These are phyloP conservation scores for Molossus alvarezi DNA, from an alignment of 2,797 vertebrate genomes.

Conservation along the genomic window DNA sequence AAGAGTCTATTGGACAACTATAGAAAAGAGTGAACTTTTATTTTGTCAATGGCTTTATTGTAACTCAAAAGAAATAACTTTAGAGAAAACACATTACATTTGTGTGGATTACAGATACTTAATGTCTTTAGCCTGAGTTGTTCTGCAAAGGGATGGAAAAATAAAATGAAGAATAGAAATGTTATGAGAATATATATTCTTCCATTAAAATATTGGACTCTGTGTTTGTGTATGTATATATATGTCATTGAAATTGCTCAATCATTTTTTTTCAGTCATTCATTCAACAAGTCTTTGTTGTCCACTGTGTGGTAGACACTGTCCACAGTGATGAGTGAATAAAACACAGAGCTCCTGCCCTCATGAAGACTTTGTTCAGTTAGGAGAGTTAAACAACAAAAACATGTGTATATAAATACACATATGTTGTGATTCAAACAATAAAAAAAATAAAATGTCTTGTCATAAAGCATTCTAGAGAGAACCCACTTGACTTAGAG, in stretches of 20 bases:
- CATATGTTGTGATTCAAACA: not conserved
- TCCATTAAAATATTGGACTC: not conserved
- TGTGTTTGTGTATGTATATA: not conserved
- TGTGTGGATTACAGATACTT: not conserved
- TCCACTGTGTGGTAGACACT: not conserved
- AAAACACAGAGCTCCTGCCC: not conserved
- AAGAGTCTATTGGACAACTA: not conserved
- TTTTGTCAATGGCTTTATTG: not conserved
- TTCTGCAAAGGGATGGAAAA: not conserved
- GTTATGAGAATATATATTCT: not conserved
- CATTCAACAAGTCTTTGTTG: not conserved
- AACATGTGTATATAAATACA: not conserved
- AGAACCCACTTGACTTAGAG: not conserved
- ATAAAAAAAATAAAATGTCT: not conserved
- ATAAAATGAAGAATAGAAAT: not conserved
- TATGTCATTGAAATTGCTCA: not conserved
- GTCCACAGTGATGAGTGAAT: not conserved
- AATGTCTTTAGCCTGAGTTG: not conserved
- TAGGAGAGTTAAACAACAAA: not conserved
- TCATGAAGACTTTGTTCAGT: not conserved
- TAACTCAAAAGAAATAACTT: not conserved
- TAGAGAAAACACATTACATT: not conserved
- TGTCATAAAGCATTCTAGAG: not conserved
- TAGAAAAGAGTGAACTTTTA: conserved; percentile 44
- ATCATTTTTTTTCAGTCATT: not conserved